Conservation (phyloP, 2,113 vertebrate genomes). For the Daphoenositta chrysoptera region DNA sequence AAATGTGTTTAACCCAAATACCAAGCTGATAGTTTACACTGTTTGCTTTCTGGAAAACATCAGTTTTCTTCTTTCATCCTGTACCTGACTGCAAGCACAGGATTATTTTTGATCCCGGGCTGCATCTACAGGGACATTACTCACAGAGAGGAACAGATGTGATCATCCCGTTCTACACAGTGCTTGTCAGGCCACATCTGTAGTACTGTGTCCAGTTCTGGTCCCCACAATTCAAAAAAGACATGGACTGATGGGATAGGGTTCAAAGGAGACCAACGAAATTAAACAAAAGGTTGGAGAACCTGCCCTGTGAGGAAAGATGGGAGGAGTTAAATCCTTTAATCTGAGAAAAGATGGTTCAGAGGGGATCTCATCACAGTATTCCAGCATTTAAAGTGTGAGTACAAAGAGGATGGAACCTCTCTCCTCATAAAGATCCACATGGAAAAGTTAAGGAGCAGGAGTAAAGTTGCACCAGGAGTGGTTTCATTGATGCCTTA, state of each 20-base stretch:
- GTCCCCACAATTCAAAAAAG: not conserved
- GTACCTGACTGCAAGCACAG: not conserved
- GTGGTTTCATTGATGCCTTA: too few species aligned
- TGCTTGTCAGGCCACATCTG: not conserved
- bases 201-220: not conserved
- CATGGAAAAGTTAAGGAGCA: not conserved
- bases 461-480: not conserved
- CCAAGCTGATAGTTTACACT: not conserved
- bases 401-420: not conserved
- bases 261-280: not conserved
- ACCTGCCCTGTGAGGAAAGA: not conserved
- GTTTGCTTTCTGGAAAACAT: not conserved
- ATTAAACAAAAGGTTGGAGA: not conserved
- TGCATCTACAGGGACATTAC: not conserved
- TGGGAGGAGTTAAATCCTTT: not conserved
- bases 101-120: not conserved
- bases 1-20: not conserved
- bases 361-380: not conserved
- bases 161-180: not conserved
- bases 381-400: not conserved
- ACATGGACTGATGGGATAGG: not conserved
- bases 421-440: not conserved
- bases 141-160: not conserved
- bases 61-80: not conserved
- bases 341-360: not conserved